Evolutionary conservation across 2,797 vertebrate genomes (phyloP).

Genomic region (Anisognathus igniventris): DNA sequence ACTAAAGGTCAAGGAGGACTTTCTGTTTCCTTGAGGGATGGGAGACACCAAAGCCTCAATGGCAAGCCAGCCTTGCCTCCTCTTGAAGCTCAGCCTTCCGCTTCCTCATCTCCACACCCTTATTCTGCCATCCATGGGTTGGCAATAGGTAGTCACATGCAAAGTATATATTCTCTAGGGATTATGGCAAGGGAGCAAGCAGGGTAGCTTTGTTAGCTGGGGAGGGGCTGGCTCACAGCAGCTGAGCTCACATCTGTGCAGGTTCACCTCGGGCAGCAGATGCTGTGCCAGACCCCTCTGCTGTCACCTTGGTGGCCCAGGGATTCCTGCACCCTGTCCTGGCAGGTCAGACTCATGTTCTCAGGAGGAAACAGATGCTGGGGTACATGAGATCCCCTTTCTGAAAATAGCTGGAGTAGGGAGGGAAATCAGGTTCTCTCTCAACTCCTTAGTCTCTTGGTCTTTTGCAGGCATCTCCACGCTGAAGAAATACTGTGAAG

Average conservation of each 20-base stretch:
- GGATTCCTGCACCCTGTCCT: background rate
- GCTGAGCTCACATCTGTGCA: background rate
- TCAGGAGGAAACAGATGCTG: background rate
- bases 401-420: background rate
- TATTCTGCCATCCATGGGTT: background rate
- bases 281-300: background rate
- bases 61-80: background rate
- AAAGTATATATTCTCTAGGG: background rate
- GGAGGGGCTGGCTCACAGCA: background rate
- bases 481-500: background rate
- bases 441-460: background rate
- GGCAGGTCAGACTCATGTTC: background rate
- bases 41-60: background rate
- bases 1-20: conserved; percentile 24
- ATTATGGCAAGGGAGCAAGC: background rate
- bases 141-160: background rate
- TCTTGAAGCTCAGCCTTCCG: background rate
- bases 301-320: background rate
- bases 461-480: background rate
- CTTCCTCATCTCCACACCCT: background rate
- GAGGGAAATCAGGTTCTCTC: background rate
- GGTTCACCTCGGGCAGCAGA: background rate
- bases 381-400: background rate
- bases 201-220: background rate
- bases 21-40: background rate